A percentile compares a stretch with the other conserved stretches of the same genome.
phyloP scores from a whole-genome alignment of 92 coral and sea anemone genomes.

The Epizoanthus stellaris region DNA sequence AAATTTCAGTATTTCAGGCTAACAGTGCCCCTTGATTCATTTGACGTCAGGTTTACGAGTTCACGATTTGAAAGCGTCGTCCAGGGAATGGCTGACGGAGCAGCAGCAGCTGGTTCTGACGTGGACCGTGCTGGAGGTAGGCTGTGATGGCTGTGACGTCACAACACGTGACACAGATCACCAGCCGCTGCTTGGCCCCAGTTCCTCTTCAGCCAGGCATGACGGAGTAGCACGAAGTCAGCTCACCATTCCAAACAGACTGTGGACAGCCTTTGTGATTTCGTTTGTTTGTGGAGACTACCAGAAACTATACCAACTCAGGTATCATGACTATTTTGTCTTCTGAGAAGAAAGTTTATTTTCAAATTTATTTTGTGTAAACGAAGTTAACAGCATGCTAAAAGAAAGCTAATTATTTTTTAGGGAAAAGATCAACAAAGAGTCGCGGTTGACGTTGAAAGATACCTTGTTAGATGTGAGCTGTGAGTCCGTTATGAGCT shows the following conservation, averaged over 20 bases:
- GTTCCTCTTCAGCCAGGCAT: background rate
- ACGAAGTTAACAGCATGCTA: background rate
- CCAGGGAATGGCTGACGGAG: conserved; percentile 56
- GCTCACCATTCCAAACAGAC: conserved; percentile 25
- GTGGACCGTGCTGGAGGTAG: conserved; percentile 64
- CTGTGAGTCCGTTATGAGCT: conserved; percentile 30
- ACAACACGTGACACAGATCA: background rate
- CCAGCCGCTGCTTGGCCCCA: background rate
- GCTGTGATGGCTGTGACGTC: background rate
- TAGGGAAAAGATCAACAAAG: conserved; percentile 39
- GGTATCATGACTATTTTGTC: background rate
- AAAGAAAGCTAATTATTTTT: no score
- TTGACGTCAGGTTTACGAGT: conserved; percentile 46
- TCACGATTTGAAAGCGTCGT: conserved; percentile 62
- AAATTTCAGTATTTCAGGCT: background rate
- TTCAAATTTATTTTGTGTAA: background rate
- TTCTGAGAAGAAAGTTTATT: background rate
- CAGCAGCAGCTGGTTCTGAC: conserved; percentile 61
- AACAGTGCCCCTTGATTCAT: background rate
- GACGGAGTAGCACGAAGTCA: conserved; percentile 31
- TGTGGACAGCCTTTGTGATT: conserved; percentile 28
- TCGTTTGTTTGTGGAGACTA: conserved; percentile 34
- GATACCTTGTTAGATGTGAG: conserved; percentile 28
- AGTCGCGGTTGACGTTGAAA: conserved; percentile 21
- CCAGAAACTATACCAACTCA: conserved; percentile 26